phyloP scores from a whole-genome alignment of 2,113 vertebrate genomes.

The Benitochromis conjunctus region DNA sequence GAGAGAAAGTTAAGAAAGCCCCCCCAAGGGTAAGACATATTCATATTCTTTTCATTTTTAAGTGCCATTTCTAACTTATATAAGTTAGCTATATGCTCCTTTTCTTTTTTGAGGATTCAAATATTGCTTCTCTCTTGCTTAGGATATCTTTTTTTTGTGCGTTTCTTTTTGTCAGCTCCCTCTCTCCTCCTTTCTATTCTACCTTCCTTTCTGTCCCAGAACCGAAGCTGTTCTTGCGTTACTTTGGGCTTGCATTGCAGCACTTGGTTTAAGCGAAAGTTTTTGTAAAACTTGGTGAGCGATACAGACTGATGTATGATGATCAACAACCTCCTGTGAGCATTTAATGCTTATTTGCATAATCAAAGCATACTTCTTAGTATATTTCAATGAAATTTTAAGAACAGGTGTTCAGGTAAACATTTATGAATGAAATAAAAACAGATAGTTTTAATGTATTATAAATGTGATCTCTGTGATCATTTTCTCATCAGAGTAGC shows the following conservation, averaged over 20 bases:
- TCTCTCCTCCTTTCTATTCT: neutral
- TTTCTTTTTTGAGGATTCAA: neutral
- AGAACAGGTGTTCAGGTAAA: neutral
- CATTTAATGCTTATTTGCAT: neutral
- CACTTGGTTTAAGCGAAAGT: neutral
- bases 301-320: neutral
- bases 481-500: neutral
- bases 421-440: neutral
- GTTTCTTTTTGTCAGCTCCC: neutral
- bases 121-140: neutral
- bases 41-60: neutral
- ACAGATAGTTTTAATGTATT: neutral
- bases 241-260: neutral
- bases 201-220: neutral
- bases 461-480: neutral
- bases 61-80: neutral
- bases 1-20: slow-evolving; percentile 3
- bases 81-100: neutral
- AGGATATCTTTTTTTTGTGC: neutral
- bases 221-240: neutral
- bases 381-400: neutral
- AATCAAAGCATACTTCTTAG: neutral
- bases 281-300: neutral
- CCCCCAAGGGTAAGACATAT: slow-evolving; percentile 55
- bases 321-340: neutral